Conservation (phyloP, 2,113 vertebrate genomes). For the Oncorhynchus mykiss region DNA sequence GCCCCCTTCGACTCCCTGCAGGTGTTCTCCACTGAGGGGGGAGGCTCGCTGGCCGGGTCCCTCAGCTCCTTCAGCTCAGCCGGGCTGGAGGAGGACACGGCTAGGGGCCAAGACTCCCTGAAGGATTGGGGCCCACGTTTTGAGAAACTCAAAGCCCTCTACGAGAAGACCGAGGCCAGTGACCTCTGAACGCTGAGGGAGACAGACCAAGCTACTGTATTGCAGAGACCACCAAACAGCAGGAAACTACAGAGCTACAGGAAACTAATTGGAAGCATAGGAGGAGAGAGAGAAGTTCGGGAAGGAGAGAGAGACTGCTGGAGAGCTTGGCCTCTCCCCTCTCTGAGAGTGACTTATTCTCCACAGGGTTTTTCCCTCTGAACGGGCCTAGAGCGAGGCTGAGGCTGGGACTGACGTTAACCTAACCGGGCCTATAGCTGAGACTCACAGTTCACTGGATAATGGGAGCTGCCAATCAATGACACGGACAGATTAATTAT, state of each 20-base stretch:
- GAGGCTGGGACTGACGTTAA: background rate
- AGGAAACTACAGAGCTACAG: background rate
- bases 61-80: constrained; percentile 81
- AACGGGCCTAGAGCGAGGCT: background rate
- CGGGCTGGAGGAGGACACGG: constrained; percentile 10
- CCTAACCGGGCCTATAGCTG: constrained; percentile 1
- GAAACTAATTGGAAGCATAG: background rate
- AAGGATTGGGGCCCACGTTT: constrained; percentile 84
- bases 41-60: constrained; percentile 74
- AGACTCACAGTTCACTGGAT: constrained; percentile 41
- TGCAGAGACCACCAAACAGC: background rate
- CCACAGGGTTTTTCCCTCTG: background rate
- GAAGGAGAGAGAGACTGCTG: background rate
- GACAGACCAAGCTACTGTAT: background rate
- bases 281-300: background rate
- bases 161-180: constrained; percentile 73
- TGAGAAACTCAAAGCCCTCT: constrained; percentile 79
- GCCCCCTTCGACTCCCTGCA: constrained; percentile 75
- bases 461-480: constrained; percentile 53
- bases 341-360: background rate
- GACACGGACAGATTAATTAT: constrained; percentile 3
- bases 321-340: background rate
- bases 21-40: constrained; percentile 83
- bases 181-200: constrained; percentile 61
- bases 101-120: constrained; percentile 67